A percentile compares a stretch with the other conserved stretches of the same genome.
Evolutionary conservation across 2,113 vertebrate species (phyloP).

Genomic region (Oreotrochilus melanogaster): DNA sequence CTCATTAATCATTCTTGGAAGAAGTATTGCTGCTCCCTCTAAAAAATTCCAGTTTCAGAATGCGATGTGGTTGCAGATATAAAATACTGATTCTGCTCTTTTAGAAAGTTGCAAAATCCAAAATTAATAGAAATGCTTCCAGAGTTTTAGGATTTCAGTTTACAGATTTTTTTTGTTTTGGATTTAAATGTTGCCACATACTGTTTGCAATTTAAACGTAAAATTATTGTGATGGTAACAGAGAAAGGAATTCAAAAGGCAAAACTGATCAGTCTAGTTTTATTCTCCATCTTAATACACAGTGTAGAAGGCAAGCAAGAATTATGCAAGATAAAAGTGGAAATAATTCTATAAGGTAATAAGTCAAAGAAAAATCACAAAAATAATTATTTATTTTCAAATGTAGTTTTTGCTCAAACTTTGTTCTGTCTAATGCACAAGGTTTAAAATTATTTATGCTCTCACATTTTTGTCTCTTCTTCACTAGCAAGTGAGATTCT

Average conservation of each 20-base stretch:
- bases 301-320: neutral
- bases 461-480: neutral
- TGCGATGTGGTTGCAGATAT: neutral
- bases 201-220: neutral
- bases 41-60: neutral
- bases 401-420: neutral
- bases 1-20: neutral
- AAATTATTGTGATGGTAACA: neutral
- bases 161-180: neutral
- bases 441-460: neutral
- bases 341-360: neutral
- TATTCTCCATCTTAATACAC: neutral
- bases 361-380: neutral
- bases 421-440: neutral
- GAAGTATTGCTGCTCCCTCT: neutral
- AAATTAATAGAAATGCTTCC: neutral
- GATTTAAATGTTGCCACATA: neutral
- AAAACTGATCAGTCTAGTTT: neutral
- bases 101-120: neutral
- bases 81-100: neutral
- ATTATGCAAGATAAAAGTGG: neutral
- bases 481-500: neutral
- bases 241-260: neutral
- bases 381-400: neutral
- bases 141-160: neutral